Conservation (phyloP, 53 echinoderm and acorn worm genomes). For the Patiria pectinifera region DNA sequence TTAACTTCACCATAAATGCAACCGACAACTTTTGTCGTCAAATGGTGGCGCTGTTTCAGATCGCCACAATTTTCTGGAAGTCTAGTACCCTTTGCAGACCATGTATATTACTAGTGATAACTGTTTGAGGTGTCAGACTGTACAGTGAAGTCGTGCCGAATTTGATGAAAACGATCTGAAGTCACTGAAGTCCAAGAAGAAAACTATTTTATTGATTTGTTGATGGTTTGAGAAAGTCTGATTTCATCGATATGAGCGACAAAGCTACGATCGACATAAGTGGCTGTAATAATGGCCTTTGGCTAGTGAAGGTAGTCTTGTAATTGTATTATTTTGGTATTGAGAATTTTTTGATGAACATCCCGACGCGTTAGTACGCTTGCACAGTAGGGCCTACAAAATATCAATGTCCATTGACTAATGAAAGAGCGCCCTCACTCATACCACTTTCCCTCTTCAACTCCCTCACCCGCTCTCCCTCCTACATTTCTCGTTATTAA, state of each 20-base stretch:
- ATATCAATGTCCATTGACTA: too few species aligned
- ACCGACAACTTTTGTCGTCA: not conserved
- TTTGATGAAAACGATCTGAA: not conserved
- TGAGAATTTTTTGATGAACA: not conserved
- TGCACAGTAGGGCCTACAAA: too few species aligned
- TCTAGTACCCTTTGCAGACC: not conserved
- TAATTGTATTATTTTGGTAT: not conserved
- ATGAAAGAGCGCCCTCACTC: too few species aligned
- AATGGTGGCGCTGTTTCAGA: not conserved
- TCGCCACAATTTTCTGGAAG: not conserved
- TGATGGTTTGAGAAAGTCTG: not conserved
- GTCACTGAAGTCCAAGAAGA: too few species aligned
- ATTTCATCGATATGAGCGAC: slow-evolving; percentile 61
- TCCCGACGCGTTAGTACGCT: not conserved
- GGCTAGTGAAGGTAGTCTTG: slow-evolving; percentile 81
- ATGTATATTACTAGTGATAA: not conserved
- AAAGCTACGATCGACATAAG: slow-evolving; percentile 76
- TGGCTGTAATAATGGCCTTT: slow-evolving; percentile 70
- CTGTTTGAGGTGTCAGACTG: not conserved
- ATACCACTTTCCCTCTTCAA: too few species aligned
- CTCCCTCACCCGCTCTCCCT: too few species aligned
- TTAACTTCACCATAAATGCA: not conserved
- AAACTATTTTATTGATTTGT: not conserved
- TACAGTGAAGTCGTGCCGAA: not conserved
- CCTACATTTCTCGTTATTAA: too few species aligned